Evolutionary conservation across 2,888 invertebrate species (phyloP).

Genomic region (Trissoscelio sp.): DNA sequence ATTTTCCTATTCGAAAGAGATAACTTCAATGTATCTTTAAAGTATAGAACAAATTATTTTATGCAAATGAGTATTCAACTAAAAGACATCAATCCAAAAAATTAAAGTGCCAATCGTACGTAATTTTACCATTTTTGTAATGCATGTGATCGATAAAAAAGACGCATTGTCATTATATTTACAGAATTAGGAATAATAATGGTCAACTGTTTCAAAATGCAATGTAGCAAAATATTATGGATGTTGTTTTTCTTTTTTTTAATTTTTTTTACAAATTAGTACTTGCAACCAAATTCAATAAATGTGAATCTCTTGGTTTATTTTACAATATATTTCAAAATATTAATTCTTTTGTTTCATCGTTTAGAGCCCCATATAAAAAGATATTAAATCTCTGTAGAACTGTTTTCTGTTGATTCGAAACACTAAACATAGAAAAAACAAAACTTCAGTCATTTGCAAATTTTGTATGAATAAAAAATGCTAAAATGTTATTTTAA

Average conservation of each 20-base stretch:
- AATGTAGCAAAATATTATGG: conserved; percentile 1
- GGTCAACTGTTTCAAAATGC: neutral
- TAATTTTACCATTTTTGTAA: conserved; percentile 37
- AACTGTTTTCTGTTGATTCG: too few relatives aligned
- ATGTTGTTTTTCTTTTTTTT: neutral
- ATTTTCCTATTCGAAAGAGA: too few relatives aligned
- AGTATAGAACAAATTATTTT: too few relatives aligned
- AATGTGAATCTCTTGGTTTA: conserved; percentile 6
- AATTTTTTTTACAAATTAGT: neutral
- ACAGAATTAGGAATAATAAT: neutral
- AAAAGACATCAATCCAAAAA: conserved; percentile 1
- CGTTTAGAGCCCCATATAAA: too few relatives aligned
- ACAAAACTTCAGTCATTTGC: too few relatives aligned
- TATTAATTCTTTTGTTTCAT: neutral
- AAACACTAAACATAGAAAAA: too few relatives aligned
- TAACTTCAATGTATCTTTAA: too few relatives aligned
- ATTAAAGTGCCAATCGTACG: conserved; percentile 47
- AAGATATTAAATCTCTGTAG: too few relatives aligned
- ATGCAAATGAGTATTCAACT: conserved; percentile 15
- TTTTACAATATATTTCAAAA: neutral
- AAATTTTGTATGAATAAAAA: neutral
- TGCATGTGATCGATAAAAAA: conserved; percentile 17
- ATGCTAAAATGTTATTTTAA: conserved; percentile 20
- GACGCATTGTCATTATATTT: conserved; percentile 3
- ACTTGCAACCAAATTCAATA: conserved; percentile 1